These are phyloP conservation scores for Cephalopholis sonnerati DNA, from an alignment of 2,113 vertebrate species.

Conservation along the genomic window DNA sequence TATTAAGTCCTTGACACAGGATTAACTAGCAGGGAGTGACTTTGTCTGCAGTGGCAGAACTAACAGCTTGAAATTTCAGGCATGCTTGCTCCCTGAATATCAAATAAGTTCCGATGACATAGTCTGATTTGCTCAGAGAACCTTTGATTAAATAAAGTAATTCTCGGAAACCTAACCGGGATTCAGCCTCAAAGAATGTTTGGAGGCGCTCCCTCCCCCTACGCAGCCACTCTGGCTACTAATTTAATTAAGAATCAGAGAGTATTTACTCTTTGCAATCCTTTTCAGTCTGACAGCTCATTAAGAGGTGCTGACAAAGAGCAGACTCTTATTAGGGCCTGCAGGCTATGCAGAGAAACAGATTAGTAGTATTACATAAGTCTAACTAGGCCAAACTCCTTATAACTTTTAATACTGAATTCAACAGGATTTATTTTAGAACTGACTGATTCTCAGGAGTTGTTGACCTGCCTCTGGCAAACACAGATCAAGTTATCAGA, in stretches of 20 bases:
- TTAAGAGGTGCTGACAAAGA: slow-evolving; percentile 68
- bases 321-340: slow-evolving; percentile 49
- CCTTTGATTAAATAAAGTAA: slow-evolving; percentile 1
- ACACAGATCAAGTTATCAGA: slow-evolving; percentile 25
- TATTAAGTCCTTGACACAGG: not conserved
- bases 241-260: slow-evolving; percentile 69
- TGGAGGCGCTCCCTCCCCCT: not conserved
- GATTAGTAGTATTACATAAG: slow-evolving; percentile 63
- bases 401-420: slow-evolving; percentile 49
- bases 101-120: not conserved
- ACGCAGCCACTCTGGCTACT: slow-evolving; percentile 27
- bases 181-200: slow-evolving; percentile 29
- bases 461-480: slow-evolving; percentile 7
- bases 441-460: not conserved
- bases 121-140: not conserved
- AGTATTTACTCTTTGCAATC: slow-evolving; percentile 56
- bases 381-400: slow-evolving; percentile 55
- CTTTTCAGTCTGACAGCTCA: slow-evolving; percentile 61
- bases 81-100: slow-evolving; percentile 16
- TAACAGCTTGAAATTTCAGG: not conserved
- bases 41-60: not conserved
- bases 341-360: slow-evolving; percentile 50
- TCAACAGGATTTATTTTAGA: slow-evolving; percentile 30
- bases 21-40: not conserved
- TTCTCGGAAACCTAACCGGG: slow-evolving; percentile 24